Evolutionary conservation across 2,113 vertebrate species (phyloP).

Genomic region (Tupaia tana): DNA sequence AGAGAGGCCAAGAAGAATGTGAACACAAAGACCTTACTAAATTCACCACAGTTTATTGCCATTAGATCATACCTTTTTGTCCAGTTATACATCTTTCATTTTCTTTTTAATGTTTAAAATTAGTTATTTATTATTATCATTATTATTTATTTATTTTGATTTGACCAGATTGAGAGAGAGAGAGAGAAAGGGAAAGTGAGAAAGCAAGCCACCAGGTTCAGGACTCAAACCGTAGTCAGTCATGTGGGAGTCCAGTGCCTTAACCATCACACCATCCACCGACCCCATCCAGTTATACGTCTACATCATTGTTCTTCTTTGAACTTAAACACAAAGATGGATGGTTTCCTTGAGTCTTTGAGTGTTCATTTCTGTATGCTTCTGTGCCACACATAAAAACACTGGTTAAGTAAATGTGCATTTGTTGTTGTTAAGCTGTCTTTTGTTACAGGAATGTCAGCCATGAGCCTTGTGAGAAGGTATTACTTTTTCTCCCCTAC

Average conservation of each 20-base stretch:
- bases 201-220: no score
- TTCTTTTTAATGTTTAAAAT: no score
- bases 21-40: not conserved
- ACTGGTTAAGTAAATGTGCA: not conserved
- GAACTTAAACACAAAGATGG: not conserved
- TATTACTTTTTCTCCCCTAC: not conserved
- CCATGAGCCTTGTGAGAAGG: not conserved
- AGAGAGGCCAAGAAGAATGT: not conserved
- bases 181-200: no score
- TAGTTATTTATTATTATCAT: no score
- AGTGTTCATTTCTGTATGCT: not conserved
- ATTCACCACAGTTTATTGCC: not conserved
- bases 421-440: not conserved
- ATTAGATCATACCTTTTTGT: not conserved
- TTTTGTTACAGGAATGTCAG: not conserved
- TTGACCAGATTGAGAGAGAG: no score
- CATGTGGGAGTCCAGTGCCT: no score
- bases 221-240: no score
- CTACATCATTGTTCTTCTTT: not conserved
- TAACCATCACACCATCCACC: no score
- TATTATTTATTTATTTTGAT: no score
- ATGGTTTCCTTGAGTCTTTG: not conserved
- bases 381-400: not conserved
- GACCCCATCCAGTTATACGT: not conserved
- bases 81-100: not conserved